Percentiles rank a stretch among this genome's conserved stretches.
Conservation (phyloP, 2,113 vertebrate species). For the Diphyllodes magnificus region DNA sequence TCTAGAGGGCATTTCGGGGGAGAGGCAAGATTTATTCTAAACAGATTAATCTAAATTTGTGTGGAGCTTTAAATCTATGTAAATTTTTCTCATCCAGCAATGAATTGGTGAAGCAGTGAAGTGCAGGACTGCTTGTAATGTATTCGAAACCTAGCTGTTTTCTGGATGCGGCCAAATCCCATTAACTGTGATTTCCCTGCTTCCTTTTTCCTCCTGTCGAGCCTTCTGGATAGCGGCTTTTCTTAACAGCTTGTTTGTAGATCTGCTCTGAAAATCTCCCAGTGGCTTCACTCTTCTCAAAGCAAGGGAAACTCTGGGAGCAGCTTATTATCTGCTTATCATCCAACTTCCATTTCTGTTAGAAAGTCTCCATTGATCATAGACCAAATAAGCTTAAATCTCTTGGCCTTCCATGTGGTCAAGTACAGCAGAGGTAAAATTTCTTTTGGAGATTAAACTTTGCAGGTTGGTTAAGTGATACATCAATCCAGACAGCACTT, state of each 20-base stretch:
- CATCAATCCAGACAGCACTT: neutral
- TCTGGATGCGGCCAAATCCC: conserved; percentile 20
- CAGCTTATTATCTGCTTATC: neutral
- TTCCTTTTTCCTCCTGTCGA: conserved; percentile 28
- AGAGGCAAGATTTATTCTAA: neutral
- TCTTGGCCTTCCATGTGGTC: neutral
- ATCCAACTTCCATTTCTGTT: neutral
- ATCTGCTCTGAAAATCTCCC: neutral
- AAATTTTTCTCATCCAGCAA: conserved; percentile 17
- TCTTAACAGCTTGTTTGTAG: conserved; percentile 31
- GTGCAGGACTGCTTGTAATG: neutral
- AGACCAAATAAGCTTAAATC: neutral
- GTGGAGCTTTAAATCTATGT: conserved; percentile 2
- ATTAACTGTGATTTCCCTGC: conserved; percentile 40
- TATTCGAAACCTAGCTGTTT: conserved; percentile 18
- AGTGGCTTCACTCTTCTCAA: neutral
- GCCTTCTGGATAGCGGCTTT: conserved; percentile 17
- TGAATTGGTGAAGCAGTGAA: conserved; percentile 6
- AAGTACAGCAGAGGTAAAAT: neutral
- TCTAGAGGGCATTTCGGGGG: neutral
- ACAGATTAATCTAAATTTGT: conserved; percentile 25
- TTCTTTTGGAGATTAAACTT: neutral
- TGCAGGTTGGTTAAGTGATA: neutral
- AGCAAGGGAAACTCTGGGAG: neutral
- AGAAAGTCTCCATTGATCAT: fast-evolving